Base-by-base conservation (phyloP, 2,113 vertebrate genomes). In the Pteropus alecto region DNA sequence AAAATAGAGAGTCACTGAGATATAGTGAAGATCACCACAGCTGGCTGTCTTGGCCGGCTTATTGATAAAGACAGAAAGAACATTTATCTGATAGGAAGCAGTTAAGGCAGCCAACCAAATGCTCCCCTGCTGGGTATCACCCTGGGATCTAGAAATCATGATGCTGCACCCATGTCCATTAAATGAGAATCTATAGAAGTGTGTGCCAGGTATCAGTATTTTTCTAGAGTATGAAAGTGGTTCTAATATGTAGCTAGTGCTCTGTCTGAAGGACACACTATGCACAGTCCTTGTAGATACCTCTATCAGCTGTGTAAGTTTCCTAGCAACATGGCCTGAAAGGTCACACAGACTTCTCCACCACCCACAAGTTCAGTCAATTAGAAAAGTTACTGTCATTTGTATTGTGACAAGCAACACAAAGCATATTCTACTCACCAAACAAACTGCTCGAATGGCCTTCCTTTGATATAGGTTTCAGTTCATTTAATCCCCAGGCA, bases 391-490 rank as follows among this genome's bases (percentile, higher is more conserved):
- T 51, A 79, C 89, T 54, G 73, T 97, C 93, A 98, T 76, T 96
- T 63, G 38, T 61, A 61, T 46, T 33, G 79, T 33, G 79, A 83
- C 35, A 43, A 63, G 28, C 30, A 28, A 83, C 79, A 63, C 94
- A 98, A 98, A 98, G 85, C 51, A 97, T 63, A 92, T 68, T 96
- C 77, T 98, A 99, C 99, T 99, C 98, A 99, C 99, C 99, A 98
- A 99, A 99, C 97, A 99, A 99, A 99, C 99, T 99, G 98, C 99
- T 99, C 74, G 99, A 99, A 99, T 99, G 99, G 98, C 99, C 99
- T 98, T 99, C 99, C 98, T 99, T 99, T 96, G 99, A 99, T 98
- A 99, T 97, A 14, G 99, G 99, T 96, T 99, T 98, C 97, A 99
- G 99, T 98, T 99, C 99, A 97, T 99, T 99, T 99, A 99, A 99